Base-by-base conservation (phyloP, 1,140 invertebrate genomes). In the Drosophila neocordata region DNA sequence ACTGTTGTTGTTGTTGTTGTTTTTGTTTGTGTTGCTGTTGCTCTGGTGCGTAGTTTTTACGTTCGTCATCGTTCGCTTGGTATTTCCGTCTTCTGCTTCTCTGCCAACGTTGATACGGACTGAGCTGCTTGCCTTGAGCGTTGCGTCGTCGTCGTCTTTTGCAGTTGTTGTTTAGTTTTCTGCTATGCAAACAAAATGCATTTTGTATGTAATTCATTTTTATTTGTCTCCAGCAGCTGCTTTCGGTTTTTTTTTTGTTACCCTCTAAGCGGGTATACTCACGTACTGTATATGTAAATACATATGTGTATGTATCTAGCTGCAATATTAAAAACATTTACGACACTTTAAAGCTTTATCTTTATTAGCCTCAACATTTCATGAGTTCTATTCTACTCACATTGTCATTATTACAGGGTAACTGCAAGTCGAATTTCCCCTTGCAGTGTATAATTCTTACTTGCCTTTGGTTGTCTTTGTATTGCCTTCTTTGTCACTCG, bases 61-160 rank as follows among this genome's bases (percentile, higher is more conserved):
- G 83, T 88, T 88, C 83, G 83, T 88, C 83, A 88, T 88, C 83
- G 69, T 81, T 85, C 69, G 78, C 76, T 77, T 88, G 83, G 83
- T 83, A 88, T 88, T 88, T 88, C 83, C 83, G 83, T 88, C 83
- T 88, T 88, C 65, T 79, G 83, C 83, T 65, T 48, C 15, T 48
- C 41, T 20, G 41, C 18, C n/a, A 20, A 7, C 7, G 41, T 18
- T 48, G 22, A 55, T 63, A 70, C 72, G 63, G 48, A 65, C 73
- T 57, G 48, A 62, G 64, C 62, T 63, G 79, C 44, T 85, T 72
- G 82, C 83, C 79, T 83, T 88, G 79, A 89, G 83, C 71, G 61
- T 68, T 53, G 67, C 63, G 62, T 20, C 38, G 56, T 31, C 65
- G 73, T 77, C 59, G 72, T 61, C 65, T 73, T 80, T 73, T 81